Conservation (phyloP, 2,113 vertebrate species). For the Myotis davidii region DNA sequence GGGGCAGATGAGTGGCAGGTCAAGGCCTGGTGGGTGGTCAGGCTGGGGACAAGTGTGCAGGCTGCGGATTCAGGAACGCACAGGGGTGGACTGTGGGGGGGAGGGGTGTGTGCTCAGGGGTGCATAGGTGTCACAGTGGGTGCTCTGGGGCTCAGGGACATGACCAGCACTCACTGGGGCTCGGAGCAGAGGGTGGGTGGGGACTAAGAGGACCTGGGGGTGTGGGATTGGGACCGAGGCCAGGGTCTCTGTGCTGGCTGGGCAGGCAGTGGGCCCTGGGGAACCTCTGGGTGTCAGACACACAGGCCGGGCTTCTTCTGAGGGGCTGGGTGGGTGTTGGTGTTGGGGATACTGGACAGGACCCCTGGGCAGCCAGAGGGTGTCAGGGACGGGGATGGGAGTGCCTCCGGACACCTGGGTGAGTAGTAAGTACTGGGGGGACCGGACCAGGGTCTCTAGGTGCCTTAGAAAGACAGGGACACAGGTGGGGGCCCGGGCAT, state of each 20-base stretch:
- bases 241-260: not conserved
- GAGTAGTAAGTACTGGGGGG: not conserved
- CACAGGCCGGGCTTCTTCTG: not conserved
- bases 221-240: not conserved
- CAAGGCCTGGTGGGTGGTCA: not conserved
- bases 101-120: rapidly evolving
- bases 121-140: rapidly evolving
- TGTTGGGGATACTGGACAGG: not conserved
- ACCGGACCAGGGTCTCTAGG: not conserved
- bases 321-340: not conserved
- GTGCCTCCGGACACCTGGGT: not conserved
- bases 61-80: rapidly evolving
- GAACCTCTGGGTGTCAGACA: not conserved
- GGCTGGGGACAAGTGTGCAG: not conserved
- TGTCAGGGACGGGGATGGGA: too few relatives aligned
- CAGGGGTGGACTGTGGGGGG: rapidly evolving
- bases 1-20: not conserved
- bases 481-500: not conserved
- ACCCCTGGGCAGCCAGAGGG: not conserved
- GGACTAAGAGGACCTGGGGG: not conserved
- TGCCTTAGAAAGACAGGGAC: not conserved
- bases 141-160: not conserved
- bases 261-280: rapidly evolving
- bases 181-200: too few relatives aligned
- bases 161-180: too few relatives aligned